A percentile compares a stretch with the other conserved stretches of the same genome.
Evolutionary conservation across 2,888 invertebrate genomes (phyloP).

Genomic region (Archips xylosteana): DNA sequence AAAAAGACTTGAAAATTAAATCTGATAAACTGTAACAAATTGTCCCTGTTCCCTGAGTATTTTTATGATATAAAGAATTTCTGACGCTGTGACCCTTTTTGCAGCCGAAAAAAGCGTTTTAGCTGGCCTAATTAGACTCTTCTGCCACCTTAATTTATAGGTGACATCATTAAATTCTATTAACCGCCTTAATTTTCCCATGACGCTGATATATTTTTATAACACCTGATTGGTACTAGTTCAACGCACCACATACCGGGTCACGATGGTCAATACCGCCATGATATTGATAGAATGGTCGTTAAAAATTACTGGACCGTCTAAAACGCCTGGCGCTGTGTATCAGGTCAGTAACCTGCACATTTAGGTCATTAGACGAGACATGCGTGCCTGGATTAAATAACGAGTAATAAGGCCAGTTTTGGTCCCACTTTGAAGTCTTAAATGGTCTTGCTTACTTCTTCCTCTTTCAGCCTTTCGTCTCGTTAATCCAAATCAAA

Average conservation of each 20-base stretch:
- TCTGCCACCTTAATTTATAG: neutral
- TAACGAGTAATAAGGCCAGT: slow-evolving; percentile 10
- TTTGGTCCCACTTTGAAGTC: neutral
- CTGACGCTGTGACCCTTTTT: neutral
- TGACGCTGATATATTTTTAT: neutral
- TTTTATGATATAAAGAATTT: too few species aligned
- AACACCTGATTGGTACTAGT: slow-evolving; percentile 18
- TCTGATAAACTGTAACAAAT: too few species aligned
- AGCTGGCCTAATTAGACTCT: neutral
- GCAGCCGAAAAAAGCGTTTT: neutral
- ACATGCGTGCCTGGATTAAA: slow-evolving; percentile 16
- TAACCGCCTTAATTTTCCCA: neutral
- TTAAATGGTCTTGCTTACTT: neutral
- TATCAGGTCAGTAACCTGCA: slow-evolving; percentile 29
- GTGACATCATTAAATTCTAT: neutral
- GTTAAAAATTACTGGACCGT: slow-evolving; percentile 25
- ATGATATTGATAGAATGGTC: slow-evolving; percentile 19
- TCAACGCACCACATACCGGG: slow-evolving; percentile 8
- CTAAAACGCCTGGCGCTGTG: slow-evolving; percentile 21
- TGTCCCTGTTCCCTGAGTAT: too few species aligned
- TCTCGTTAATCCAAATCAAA: neutral
- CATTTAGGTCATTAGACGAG: slow-evolving; percentile 30
- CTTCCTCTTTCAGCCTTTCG: neutral
- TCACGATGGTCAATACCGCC: slow-evolving; percentile 4
- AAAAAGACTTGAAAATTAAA: too few species aligned